Conservation (phyloP, 2,113 vertebrate genomes). For the Burhinus bistriatus region DNA sequence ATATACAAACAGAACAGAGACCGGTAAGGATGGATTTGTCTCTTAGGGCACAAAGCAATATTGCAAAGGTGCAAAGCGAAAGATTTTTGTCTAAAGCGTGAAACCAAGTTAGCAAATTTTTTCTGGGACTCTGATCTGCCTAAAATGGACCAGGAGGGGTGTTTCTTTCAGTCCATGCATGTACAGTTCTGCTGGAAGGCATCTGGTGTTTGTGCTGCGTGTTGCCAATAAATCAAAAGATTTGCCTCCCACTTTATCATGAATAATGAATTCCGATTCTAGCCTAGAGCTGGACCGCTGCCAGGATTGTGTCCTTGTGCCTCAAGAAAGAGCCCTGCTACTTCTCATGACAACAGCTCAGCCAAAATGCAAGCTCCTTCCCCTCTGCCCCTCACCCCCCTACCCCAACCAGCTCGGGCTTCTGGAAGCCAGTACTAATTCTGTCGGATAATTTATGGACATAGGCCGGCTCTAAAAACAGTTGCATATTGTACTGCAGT, state of each 20-base stretch:
- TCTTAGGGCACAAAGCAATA: background rate
- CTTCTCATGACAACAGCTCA: background rate
- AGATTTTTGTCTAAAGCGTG: background rate
- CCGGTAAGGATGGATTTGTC: background rate
- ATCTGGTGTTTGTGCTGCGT: constrained; percentile 12
- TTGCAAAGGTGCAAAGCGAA: background rate
- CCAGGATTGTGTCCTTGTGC: background rate
- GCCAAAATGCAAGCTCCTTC: background rate
- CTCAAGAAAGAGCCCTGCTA: background rate
- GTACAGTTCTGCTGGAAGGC: background rate
- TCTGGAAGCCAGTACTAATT: constrained; percentile 4
- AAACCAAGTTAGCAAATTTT: background rate
- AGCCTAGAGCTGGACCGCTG: background rate
- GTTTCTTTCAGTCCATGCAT: background rate
- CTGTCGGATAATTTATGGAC: constrained; percentile 24
- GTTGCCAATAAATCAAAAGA: constrained; percentile 35
- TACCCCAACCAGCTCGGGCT: background rate
- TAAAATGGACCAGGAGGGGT: background rate
- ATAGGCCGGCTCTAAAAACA: background rate
- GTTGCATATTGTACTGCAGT: constrained; percentile 13
- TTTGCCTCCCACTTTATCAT: constrained; percentile 8
- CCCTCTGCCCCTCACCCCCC: background rate
- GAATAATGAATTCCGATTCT: background rate
- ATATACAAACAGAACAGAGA: background rate
- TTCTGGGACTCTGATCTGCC: background rate